Evolutionary conservation across 1,140 invertebrate species (phyloP).

Genomic region (Sitodiplosis mosellana): DNA sequence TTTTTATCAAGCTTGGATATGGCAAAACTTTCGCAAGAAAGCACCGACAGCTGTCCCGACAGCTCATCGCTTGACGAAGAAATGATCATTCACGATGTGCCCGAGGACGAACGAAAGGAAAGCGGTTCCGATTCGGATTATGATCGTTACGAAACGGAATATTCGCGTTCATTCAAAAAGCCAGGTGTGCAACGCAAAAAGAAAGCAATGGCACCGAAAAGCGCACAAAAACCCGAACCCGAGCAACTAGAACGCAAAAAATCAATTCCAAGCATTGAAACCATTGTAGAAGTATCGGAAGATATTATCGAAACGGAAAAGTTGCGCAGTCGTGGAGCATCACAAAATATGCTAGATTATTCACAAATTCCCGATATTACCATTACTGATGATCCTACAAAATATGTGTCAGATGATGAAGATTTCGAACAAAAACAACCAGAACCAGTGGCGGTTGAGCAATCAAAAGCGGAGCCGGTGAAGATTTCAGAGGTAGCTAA

Average conservation of each 20-base stretch:
- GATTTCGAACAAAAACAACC: too few relatives aligned
- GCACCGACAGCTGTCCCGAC: not conserved
- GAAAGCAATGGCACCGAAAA: constrained; percentile 7
- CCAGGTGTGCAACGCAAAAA: constrained; percentile 14
- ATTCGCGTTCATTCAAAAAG: constrained; percentile 20
- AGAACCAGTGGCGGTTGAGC: not conserved
- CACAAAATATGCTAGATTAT: constrained; percentile 24
- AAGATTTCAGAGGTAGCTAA: not conserved
- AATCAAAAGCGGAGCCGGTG: too few relatives aligned
- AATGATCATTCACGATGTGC: constrained; percentile 6
- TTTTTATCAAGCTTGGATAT: constrained; percentile 14
- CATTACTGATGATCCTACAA: constrained; percentile 35
- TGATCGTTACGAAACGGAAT: constrained; percentile 24
- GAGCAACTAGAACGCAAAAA: not conserved
- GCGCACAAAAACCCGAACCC: not conserved
- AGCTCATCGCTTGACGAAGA: constrained; percentile 3
- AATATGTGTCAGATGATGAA: constrained; percentile 15
- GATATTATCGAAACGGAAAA: constrained; percentile 30
- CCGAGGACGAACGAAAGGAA: constrained; percentile 9
- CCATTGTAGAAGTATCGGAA: constrained; percentile 33
- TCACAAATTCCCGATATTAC: constrained; percentile 45
- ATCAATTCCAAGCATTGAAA: constrained; percentile 7
- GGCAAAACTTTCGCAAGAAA: constrained; percentile 1
- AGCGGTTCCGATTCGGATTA: constrained; percentile 21
- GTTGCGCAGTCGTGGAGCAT: constrained; percentile 24